phyloP scores from a whole-genome alignment of 1,140 invertebrate genomes.

The Drosophila lacertosa region DNA sequence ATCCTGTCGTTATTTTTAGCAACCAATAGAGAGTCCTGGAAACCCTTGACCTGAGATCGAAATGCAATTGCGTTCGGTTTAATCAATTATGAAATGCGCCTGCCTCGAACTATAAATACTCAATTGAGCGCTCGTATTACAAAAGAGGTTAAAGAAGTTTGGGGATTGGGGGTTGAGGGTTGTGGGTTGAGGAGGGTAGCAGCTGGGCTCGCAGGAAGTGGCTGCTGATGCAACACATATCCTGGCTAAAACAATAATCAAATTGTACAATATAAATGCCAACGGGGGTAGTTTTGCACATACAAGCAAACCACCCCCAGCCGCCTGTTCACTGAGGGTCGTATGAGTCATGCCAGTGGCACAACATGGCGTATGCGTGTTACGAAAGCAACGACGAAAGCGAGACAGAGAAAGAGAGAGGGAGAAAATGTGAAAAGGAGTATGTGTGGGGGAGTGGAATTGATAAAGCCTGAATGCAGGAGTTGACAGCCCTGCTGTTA shows the following conservation, averaged over 20 bases:
- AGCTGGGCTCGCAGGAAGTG: conserved; percentile 1
- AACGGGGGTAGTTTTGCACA: conserved; percentile 40
- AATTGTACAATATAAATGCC: conserved; percentile 34
- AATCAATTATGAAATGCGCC: conserved; percentile 43
- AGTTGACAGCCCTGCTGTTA: conserved; percentile 21
- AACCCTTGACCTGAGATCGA: conserved; percentile 1
- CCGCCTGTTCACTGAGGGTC: conserved; percentile 9
- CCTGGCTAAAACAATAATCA: conserved; percentile 29
- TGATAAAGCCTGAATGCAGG: conserved; percentile 9
- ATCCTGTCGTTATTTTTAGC: background rate
- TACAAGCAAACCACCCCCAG: background rate
- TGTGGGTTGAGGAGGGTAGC: background rate
- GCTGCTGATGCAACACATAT: conserved; percentile 1
- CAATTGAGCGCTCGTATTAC: conserved; percentile 21
- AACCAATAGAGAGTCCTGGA: too few species aligned
- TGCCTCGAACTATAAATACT: conserved; percentile 31
- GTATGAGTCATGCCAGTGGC: conserved; percentile 57
- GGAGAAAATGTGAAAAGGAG: background rate
- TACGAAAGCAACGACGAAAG: conserved; percentile 14
- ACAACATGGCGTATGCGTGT: conserved; percentile 66
- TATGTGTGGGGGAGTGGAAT: background rate
- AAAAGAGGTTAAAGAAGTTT: too few species aligned
- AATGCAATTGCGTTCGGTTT: conserved; percentile 16
- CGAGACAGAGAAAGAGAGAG: background rate
- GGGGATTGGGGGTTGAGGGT: background rate